Base-by-base conservation (phyloP, 2,113 vertebrate species). In the Perccottus glenii region DNA sequence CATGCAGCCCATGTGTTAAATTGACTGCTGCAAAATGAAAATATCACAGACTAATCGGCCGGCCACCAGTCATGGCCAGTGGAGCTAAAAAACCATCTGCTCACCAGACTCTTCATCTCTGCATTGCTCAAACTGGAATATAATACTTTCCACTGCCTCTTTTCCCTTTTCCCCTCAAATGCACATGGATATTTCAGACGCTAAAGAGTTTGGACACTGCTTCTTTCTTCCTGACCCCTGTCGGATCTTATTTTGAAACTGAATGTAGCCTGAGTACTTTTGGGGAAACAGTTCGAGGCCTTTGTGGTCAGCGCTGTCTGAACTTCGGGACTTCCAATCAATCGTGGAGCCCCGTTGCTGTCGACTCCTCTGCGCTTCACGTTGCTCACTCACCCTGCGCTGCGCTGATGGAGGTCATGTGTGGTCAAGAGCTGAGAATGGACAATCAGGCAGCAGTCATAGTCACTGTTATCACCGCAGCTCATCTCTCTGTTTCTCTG, bases 361-460 rank as follows among this genome's bases (percentile, higher is more conserved):
- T 44, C 82, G 47, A 60, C 40, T 40, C 9, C 60, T 47, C 67
- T 32, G 45, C 53, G 40, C 67, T 63, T 73, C 73, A 70, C 70
- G 47, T 27, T 66, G 61, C 78, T 83, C 71, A 36, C 76, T 75
- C 53, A 38, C 43, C 62, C 79, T 53, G 42, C 66, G 58, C 48
- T 9, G 11, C 72, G 64, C 69, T 38, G 84, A 82, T 78, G 78
- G 85, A 78, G 88, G 87, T 89, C 85, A 82, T 80, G 80, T 85
- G 78, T 82, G 87, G 84, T 87, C 80, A 85, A 76, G 81, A 86
- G 83, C 80, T 80, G 71, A 66, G 82, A 86, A 82, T 77, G 73
- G 79, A 89, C 80, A 79, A 85, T 84, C 81, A 65, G 67, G 73
- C 73, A 33, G 76, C 75, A 62, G 82, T 67, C 62, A 27, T 60